Base-by-base conservation (phyloP, 2,797 vertebrate species). In the Crenuchus spilurus region DNA sequence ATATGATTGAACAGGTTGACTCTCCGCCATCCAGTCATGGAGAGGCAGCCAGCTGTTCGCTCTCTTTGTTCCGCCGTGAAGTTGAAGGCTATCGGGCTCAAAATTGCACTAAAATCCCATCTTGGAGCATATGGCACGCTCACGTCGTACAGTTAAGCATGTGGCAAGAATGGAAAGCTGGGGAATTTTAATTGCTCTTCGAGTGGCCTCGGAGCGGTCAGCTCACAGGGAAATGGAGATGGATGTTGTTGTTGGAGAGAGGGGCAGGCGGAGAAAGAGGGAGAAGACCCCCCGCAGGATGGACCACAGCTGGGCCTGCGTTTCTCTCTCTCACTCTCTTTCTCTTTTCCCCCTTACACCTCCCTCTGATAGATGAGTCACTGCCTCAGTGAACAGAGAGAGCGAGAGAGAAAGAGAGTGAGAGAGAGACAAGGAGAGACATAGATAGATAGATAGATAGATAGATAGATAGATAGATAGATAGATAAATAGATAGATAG, bases 1-100 rank as follows among this genome's bases (percentile, higher is more conserved):
- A 66, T 70, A 62, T 73, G 72, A 81, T 77, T 39, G 87, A 87
- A 86, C 82, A 84, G 83, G 88, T 88, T 90, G 91, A 90, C 87
- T 88, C 84, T 78, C 71, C 35, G 83, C 85, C 85, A 90, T 86
- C 88, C 87, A 89, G 89, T 88, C 88, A 84, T 87, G 86, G 86
- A 85, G 79, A 89, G 83, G 82, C 78, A 84, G 84, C 89, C 91
- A 92, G 91, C 91, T 92, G 91, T 92, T 92, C 84, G 75, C 57
- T 75, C 66, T 70, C 79, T 78, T 80, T 82, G 79, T 82, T 86
- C 75, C 67, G 66, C 69, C 31, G 77, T 31, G 68, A 69, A 77
- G 75, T 65, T 55, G 55, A 69, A 57, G 79, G 82, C 79, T 71
- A 82, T 76, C 69, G 52, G 49, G 69, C 83, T 88, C 81, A 78